Conservation (phyloP, 2,113 vertebrate species). For the Tringa solitaria region DNA sequence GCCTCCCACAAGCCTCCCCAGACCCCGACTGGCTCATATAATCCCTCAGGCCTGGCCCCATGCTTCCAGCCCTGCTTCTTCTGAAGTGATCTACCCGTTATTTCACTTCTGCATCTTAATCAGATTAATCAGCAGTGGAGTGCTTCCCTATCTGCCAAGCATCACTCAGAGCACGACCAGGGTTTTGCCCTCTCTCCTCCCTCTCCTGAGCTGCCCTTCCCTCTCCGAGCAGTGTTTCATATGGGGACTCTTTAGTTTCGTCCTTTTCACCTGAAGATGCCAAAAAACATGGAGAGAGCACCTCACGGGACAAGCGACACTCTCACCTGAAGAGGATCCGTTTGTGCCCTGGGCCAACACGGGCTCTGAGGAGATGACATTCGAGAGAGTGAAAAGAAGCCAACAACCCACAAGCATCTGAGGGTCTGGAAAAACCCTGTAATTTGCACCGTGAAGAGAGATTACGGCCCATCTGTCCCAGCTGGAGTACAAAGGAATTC, state of each 20-base stretch:
- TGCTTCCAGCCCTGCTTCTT: not conserved
- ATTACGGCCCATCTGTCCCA: not conserved
- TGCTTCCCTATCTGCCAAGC: not conserved
- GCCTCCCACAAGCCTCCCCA: not conserved
- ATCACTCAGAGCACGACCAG: not conserved
- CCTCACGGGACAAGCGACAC: fast-evolving
- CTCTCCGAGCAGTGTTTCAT: not conserved
- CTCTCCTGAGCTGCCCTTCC: not conserved
- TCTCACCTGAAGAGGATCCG: not conserved
- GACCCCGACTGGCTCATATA: fast-evolving
- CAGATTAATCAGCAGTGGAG: not conserved
- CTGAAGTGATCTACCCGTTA: not conserved
- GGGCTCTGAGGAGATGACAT: not conserved
- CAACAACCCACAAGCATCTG: not conserved
- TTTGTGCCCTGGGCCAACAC: not conserved
- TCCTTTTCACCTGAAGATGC: not conserved
- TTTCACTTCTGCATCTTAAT: not conserved
- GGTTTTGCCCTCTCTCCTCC: not conserved
- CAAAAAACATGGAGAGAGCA: not conserved
- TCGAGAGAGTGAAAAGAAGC: not conserved
- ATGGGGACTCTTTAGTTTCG: not conserved
- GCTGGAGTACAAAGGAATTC: not conserved
- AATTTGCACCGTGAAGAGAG: not conserved
- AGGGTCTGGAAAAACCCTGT: not conserved
- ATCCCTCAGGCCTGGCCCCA: fast-evolving